These are phyloP conservation scores for Brotogeris chrysoptera DNA, from an alignment of 2,797 vertebrate genomes.

Conservation along the genomic window DNA sequence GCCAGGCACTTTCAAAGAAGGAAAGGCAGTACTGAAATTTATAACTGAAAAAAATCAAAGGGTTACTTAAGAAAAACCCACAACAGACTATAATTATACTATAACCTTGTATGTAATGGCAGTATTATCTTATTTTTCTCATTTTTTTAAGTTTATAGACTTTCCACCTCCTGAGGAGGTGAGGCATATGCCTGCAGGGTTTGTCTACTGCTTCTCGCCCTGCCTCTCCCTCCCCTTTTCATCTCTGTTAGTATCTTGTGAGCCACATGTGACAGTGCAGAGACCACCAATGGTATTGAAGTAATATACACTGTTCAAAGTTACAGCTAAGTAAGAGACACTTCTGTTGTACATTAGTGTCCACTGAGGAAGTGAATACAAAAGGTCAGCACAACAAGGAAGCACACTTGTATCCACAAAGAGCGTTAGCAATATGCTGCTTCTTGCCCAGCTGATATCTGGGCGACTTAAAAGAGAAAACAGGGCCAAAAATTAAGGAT, in stretches of 20 bases:
- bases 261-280: neutral
- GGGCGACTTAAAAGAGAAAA: neutral
- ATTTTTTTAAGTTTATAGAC: neutral
- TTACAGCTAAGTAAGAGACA: neutral
- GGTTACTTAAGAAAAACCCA: neutral
- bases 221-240: neutral
- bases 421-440: neutral
- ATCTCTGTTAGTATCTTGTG: neutral
- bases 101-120: too few species aligned
- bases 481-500: neutral
- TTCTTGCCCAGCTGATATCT: neutral
- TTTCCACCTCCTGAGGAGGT: neutral
- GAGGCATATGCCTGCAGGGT: neutral
- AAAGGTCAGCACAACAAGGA: neutral
- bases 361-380: neutral
- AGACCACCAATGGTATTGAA: neutral
- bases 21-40: neutral
- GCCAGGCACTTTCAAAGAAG: neutral
- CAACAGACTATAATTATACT: neutral
- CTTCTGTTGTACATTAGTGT: neutral
- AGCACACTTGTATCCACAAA: neutral
- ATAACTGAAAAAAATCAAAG: neutral
- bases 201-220: neutral
- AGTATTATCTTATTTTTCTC: neutral
- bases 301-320: neutral